Base-by-base conservation (phyloP, 2,113 vertebrate species). In the Seriola rivoliana region DNA sequence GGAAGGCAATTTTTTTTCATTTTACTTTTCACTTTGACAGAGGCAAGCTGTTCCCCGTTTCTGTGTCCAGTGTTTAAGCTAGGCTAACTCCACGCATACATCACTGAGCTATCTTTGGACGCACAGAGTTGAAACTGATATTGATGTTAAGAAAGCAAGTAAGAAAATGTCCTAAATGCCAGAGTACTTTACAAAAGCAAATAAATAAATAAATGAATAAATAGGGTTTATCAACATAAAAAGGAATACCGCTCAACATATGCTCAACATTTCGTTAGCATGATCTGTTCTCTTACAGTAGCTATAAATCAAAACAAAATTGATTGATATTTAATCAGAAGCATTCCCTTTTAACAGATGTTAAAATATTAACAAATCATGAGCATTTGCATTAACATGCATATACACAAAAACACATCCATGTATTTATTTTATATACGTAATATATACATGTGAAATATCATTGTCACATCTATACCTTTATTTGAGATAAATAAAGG, bases 401-500 rank as follows among this genome's bases (percentile, higher is more conserved):
- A 72, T 85, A 23, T 84, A 36, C 68, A 89, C 78, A 75, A 78
- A 29, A 57, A 44, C 13, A 4, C 69, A 80, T 64, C 67, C 70
- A 74, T 80, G 64, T 75, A 82, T 82, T 57, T 88, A 72, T 78
- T 71, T 80, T 71, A 14, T 54, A 54, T 36, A 9, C 9, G 38
- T n/a, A 69, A 78, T 78, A 77, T 65, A 83, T 81, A 80, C 64
- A 90, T 81, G 78, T 68, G 46, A 82, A 75, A 83, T 73, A 70
- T 64, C 0, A 46, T 38, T 34, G 19, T 21, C 16, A 88, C 71
- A 90, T 89, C 38, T 50, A 74, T 86, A 72, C 81, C 85, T 91
- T 90, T 85, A 91, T 91, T 82, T 65, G 3, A 60, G 54, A 71
- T 34, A 8, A 25, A 46, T 70, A 89, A 88, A 90, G 84, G 73